phyloP scores from a whole-genome alignment of 2,113 vertebrate genomes.

The Sorex fumeus region DNA sequence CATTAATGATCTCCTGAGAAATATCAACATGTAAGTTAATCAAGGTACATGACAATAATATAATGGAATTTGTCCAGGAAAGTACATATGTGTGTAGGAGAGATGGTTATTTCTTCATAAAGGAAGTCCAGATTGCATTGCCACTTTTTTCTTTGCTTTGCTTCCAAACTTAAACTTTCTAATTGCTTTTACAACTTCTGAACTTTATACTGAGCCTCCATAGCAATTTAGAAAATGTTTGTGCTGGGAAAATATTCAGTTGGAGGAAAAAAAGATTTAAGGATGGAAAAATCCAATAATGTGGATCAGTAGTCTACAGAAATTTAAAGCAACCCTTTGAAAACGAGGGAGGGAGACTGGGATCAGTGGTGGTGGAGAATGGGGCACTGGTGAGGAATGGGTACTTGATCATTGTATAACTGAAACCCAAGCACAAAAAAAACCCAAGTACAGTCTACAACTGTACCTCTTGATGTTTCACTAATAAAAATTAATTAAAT shows the following conservation, averaged over 20 bases:
- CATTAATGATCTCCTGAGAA: background rate
- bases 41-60: constrained; percentile 4
- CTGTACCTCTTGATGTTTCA: no score
- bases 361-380: no score
- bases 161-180: constrained; percentile 23
- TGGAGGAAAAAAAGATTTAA: constrained; percentile 59
- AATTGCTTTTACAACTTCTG: constrained; percentile 30
- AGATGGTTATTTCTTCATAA: background rate
- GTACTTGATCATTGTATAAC: no score
- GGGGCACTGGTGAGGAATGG: no score
- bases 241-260: constrained; percentile 52
- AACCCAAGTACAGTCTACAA: no score
- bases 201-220: constrained; percentile 26
- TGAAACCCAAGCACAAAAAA: no score
- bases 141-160: constrained; percentile 15
- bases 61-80: background rate
- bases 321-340: constrained; percentile 48
- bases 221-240: constrained; percentile 57
- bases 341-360: constrained; percentile 64
- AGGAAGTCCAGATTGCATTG: background rate
- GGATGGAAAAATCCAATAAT: constrained; percentile 55
- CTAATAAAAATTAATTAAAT: no score
- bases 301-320: constrained; percentile 36
- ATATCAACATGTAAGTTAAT: constrained; percentile 28
- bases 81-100: background rate